Base-by-base conservation (phyloP, 35 echinoderm and acorn worm species). In the Patiria miniata region DNA sequence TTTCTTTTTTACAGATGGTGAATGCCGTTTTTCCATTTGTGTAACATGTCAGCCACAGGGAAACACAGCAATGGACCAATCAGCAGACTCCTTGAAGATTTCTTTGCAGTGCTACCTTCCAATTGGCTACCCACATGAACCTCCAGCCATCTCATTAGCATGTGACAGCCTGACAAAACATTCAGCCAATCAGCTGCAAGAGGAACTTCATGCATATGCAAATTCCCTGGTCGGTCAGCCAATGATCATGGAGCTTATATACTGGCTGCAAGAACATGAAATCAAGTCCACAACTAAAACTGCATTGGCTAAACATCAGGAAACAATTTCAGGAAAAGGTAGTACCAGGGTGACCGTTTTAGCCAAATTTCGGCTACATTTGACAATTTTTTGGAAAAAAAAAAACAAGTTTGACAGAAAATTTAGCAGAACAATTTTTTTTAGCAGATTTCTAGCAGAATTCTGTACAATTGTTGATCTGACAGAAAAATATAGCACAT, bases 171-270 rank as follows among this genome's bases (percentile, higher is more conserved):
- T 86, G 7, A 69, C 83, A 15, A 40, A 40, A 59, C 60, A 77
- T 37, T 58, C 83, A 17, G 40, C 83, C 19, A 65, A 73, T 73
- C 58, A 32, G 36, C 54, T 86, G 83, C 60, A 68, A 44, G 65
- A 28, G 12, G 18, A 77, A 30, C 61, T 86, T 39, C 14, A 38
- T 65, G 33, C 40, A 47, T 86, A 86, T 86, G 56, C 60, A 76
- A 77, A 76, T 38, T 15, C 54, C 8, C 59, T 86, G 19, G 7
- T 29, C 19, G 83, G 83, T 40, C 36, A 86, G 65, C 83, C 83
- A 73, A 86, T 86, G 83, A 77, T 61, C 5, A 23, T 86, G 83
- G 36, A 86, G 55, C 54, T 86, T 39, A 58, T 86, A 28, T 58
- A 86, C 23, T 86, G 83, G 83, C 18, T 77, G 18, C 17, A 61